Conservation (phyloP, 2,113 vertebrate species). For the Antechinus flavipes region DNA sequence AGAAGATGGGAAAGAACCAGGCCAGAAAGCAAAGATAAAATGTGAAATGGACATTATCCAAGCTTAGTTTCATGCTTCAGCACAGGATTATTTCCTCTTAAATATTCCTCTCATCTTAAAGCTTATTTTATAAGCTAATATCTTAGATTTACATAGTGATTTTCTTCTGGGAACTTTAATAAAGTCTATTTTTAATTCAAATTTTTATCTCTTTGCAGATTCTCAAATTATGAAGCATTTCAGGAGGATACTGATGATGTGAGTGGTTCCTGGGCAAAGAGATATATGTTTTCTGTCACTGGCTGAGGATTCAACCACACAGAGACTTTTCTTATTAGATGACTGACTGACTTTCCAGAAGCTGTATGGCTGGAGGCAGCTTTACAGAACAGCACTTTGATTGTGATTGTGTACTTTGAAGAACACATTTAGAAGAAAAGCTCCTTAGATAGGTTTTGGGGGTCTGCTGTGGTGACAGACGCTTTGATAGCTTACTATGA, state of each 20-base stretch:
- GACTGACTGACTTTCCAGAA: neutral
- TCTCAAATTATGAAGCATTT: constrained; percentile 13
- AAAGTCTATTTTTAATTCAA: constrained; percentile 15
- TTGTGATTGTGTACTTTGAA: neutral
- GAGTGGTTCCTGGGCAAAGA: neutral
- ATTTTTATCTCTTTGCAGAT: constrained; percentile 32
- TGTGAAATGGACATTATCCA: neutral
- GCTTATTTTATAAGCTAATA: neutral
- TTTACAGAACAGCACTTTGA: neutral
- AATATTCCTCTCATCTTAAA: neutral
- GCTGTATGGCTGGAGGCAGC: neutral
- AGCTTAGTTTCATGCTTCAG: neutral
- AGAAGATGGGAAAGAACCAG: neutral
- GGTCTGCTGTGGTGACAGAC: constrained; percentile 30
- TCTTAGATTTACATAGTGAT: neutral
- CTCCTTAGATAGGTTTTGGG: constrained; percentile 25
- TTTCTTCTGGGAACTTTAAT: neutral
- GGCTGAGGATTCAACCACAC: neutral
- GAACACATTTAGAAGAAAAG: constrained; percentile 13
- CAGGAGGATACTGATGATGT: neutral
- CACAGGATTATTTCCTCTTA: neutral
- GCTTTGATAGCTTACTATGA: neutral
- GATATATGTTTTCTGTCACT: constrained; percentile 1
- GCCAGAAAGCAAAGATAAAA: neutral
- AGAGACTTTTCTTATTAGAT: constrained; percentile 11